Evolutionary conservation across 2,113 vertebrate species (phyloP).

Genomic region (Bungarus multicinctus): DNA sequence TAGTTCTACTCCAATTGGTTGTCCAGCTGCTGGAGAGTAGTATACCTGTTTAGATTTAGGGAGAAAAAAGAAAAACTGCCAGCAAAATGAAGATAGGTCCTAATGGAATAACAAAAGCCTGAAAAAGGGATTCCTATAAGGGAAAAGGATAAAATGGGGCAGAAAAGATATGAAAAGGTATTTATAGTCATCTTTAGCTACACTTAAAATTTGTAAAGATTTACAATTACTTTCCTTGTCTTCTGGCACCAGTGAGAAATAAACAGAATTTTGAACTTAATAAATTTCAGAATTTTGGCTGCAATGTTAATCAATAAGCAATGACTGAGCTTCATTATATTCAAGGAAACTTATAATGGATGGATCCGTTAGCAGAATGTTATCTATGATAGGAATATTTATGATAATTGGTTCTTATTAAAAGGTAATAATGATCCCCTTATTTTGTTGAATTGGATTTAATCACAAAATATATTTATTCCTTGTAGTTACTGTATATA

Average conservation of each 20-base stretch:
- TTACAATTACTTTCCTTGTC: background rate
- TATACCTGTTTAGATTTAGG: background rate
- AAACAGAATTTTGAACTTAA: slow-evolving; percentile 4
- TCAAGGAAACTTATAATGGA: background rate
- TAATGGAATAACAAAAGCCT: background rate
- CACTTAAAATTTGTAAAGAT: background rate
- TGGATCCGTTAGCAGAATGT: background rate
- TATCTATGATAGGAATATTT: background rate
- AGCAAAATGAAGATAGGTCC: slow-evolving; percentile 17
- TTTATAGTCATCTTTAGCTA: background rate
- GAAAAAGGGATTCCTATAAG: background rate
- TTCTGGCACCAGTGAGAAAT: background rate
- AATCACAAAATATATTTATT: background rate
- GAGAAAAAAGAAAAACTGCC: slow-evolving; percentile 7
- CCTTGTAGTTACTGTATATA: background rate
- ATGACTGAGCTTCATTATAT: background rate
- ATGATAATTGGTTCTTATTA: background rate
- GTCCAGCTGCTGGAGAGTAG: slow-evolving; percentile 4
- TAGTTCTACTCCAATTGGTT: slow-evolving; percentile 25
- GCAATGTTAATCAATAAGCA: background rate
- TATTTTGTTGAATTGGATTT: background rate
- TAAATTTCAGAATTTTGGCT: background rate
- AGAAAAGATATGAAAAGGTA: background rate
- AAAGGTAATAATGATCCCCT: background rate
- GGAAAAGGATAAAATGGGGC: background rate